Percentiles rank a stretch among this genome's conserved stretches.
Conservation (phyloP, 2,888 invertebrate species). For the Microctonus hyperodae region DNA sequence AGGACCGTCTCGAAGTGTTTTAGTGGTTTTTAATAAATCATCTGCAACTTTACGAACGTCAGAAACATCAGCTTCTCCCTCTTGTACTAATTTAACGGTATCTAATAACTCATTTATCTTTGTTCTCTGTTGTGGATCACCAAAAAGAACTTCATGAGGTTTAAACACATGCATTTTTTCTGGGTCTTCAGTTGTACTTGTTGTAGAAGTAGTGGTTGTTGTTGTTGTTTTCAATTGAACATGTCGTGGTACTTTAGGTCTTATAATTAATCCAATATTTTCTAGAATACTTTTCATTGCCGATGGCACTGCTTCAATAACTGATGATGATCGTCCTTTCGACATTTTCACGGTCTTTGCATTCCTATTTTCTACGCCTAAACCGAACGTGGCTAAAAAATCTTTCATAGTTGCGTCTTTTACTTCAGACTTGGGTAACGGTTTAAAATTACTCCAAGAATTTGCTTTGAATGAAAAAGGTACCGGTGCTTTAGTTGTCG, state of each 20-base stretch:
- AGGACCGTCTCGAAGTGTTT: conserved; percentile 53
- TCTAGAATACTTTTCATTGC: conserved; percentile 61
- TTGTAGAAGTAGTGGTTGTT: neutral
- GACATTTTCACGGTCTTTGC: conserved; percentile 49
- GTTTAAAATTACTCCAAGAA: conserved; percentile 63
- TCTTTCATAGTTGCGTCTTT: conserved; percentile 61
- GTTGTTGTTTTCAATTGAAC: neutral
- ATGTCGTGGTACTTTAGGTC: conserved; percentile 16
- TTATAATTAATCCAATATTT: conserved; percentile 59
- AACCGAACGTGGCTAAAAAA: conserved; percentile 63
- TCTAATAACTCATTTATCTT: conserved; percentile 61
- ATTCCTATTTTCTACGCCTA: conserved; percentile 51
- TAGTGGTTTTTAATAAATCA: conserved; percentile 51
- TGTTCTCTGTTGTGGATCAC: conserved; percentile 64
- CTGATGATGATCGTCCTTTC: too few species aligned
- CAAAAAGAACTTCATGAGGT: conserved; percentile 50
- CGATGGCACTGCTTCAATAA: conserved; percentile 54
- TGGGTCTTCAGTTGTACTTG: conserved; percentile 16
- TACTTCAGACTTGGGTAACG: conserved; percentile 57
- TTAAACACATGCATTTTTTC: conserved; percentile 60
- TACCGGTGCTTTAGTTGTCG: conserved; percentile 41
- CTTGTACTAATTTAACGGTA: conserved; percentile 56
- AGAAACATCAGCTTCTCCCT: conserved; percentile 52
- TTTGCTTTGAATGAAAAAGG: conserved; percentile 39
- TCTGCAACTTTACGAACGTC: conserved; percentile 52